Conservation (phyloP, 2,797 vertebrate genomes). For the Streptopelia turtur region DNA sequence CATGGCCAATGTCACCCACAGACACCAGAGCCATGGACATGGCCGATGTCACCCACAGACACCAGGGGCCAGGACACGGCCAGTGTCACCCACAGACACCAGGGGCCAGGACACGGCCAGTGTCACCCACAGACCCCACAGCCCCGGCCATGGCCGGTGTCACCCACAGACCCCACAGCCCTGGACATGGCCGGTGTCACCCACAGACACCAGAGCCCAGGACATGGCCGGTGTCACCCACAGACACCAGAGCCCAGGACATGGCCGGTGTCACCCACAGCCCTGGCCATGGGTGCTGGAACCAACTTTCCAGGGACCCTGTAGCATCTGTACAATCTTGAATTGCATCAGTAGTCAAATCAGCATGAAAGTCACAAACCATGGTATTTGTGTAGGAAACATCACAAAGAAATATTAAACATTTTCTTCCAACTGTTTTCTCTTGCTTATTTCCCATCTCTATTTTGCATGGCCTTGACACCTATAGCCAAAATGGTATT, state of each 20-base stretch:
- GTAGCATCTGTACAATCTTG: fast-evolving
- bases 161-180: too few relatives aligned
- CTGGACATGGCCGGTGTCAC: background rate
- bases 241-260: background rate
- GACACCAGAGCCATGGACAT: too few relatives aligned
- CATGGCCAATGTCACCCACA: too few relatives aligned
- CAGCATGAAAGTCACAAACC: background rate
- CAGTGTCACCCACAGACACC: background rate
- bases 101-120: background rate
- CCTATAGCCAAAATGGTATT: fast-evolving
- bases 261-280: background rate
- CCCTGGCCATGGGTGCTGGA: too few relatives aligned
- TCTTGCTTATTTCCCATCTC: background rate
- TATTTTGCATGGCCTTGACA: background rate
- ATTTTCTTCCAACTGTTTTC: background rate
- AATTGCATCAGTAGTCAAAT: background rate
- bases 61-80: background rate
- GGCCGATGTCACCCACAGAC: background rate
- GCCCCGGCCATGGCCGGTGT: too few relatives aligned
- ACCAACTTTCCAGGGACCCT: background rate
- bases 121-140: fast-evolving
- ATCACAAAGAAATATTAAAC: background rate
- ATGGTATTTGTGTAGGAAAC: background rate
- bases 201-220: fast-evolving
- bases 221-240: too few relatives aligned